Conservation (phyloP, 2,797 vertebrate genomes). For the Hephaestus fuliginosus region DNA sequence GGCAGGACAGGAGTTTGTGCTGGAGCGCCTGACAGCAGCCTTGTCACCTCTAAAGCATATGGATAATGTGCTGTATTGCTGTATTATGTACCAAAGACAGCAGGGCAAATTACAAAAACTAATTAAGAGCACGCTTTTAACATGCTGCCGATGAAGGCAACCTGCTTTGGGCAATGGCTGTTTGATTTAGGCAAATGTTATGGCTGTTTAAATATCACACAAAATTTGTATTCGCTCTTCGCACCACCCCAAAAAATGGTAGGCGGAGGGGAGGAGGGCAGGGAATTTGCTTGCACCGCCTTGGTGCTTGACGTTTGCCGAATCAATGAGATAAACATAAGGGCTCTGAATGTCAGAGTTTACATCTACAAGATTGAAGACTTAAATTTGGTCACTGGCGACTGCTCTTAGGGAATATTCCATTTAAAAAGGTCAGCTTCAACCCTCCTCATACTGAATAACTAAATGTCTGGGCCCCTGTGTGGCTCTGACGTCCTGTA, state of each 20-base stretch:
- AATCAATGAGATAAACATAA: conserved; percentile 87
- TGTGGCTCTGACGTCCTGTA: conserved; percentile 35
- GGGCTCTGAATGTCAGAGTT: conserved; percentile 85
- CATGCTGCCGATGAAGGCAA: conserved; percentile 63
- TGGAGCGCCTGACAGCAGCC: conserved; percentile 47
- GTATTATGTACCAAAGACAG: conserved; percentile 44
- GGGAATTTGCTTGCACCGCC: conserved; percentile 65
- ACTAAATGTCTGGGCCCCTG: conserved; percentile 61
- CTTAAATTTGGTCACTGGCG: conserved; percentile 78
- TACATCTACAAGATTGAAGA: conserved; percentile 81
- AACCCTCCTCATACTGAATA: conserved; percentile 67
- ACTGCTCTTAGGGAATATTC: conserved; percentile 75
- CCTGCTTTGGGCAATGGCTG: conserved; percentile 69
- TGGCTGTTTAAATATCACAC: conserved; percentile 86
- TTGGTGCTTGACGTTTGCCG: conserved; percentile 73
- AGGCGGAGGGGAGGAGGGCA: conserved; percentile 30
- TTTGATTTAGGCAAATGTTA: conserved; percentile 86
- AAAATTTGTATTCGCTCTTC: conserved; percentile 83
- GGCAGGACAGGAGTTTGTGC: conserved; percentile 33
- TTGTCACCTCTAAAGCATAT: conserved; percentile 48
- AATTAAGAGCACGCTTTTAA: conserved; percentile 65
- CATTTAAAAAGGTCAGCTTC: conserved; percentile 83
- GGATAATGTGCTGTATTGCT: conserved; percentile 43
- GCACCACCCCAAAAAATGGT: conserved; percentile 49
- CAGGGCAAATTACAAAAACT: conserved; percentile 61